These are phyloP conservation scores for Rhabdophis nuchalis DNA, from an alignment of 2,797 vertebrate genomes.

Conservation along the genomic window DNA sequence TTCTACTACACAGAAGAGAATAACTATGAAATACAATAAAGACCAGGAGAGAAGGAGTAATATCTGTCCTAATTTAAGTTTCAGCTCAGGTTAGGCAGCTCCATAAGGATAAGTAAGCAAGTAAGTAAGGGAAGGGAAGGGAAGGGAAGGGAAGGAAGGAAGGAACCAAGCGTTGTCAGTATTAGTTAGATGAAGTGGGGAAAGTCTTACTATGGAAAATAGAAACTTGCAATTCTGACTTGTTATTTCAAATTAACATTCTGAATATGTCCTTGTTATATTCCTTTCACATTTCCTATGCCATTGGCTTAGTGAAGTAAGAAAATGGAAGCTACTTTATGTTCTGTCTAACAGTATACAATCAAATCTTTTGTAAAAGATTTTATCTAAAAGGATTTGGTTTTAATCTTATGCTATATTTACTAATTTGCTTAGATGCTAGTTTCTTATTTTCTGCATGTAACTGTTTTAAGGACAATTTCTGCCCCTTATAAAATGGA, in stretches of 20 bases:
- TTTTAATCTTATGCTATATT: background rate
- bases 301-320: background rate
- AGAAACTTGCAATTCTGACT: background rate
- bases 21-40: background rate
- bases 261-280: background rate
- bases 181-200: background rate
- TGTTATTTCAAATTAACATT: background rate
- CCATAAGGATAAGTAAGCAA: background rate
- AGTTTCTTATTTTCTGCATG: background rate
- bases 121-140: no score
- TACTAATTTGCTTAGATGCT: background rate
- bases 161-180: background rate
- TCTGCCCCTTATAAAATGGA: background rate
- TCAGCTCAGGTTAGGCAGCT: background rate
- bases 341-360: background rate
- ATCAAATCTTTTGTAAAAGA: background rate
- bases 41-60: background rate
- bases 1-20: background rate
- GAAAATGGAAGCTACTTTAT: background rate
- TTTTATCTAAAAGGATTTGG: background rate
- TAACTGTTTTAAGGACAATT: background rate
- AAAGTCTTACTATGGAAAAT: background rate
- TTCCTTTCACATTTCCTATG: background rate
- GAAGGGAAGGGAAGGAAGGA: no score
- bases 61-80: background rate